Base-by-base conservation (phyloP, 2,797 vertebrate genomes). In the Chloroceryle amazona region DNA sequence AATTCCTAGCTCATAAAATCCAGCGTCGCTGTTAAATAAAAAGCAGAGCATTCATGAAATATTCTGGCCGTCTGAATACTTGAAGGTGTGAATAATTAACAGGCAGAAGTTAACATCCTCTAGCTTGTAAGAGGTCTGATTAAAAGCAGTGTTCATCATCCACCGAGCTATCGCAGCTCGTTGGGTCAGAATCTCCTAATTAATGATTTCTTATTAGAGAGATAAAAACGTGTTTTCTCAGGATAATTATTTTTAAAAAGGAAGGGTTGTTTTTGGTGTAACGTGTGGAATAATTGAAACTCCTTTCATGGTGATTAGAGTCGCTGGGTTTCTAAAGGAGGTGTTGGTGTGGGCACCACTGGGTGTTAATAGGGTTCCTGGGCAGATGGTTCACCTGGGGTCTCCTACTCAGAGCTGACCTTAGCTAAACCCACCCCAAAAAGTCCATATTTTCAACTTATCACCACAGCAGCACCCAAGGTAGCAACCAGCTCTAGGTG, bases 41-140 rank as follows among this genome's bases (percentile, higher is more conserved):
- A 97, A 90, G 86, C 85, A 85, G 81, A 92, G 87, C 68, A 62
- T 92, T 93, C 95, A 93, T 97, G 97, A 97, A 96, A 97, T 95
- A 97, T 98, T 96, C 96, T 49, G 76, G 52, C 82, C 86, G 19
- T 81, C 79, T 72, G 88, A 96, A 81, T 46, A 94, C 94, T 97
- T 96, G 94, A 96, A 97, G 96, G 95, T 97, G 96, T 96, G 93
- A 97, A 97, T 97, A 97, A 98, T 97, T 97, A 97, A 97, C 95
- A 97, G 81, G 42, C 94, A 93, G 90, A 82, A 97, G 96, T 97
- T 95, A 97, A 97, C 96, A 97, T 97, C 92, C 83, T 41, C 65
- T 55, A 65, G 85, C 96, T 97, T 98, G 97, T 98, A 97, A 98
- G 92, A 94, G 96, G 96, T 97, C 94, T 98, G 98, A 98, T 98